A percentile compares a stretch with the other conserved stretches of the same genome.
Conservation (phyloP, 2,888 invertebrate genomes). For the Drosophila leonis region DNA sequence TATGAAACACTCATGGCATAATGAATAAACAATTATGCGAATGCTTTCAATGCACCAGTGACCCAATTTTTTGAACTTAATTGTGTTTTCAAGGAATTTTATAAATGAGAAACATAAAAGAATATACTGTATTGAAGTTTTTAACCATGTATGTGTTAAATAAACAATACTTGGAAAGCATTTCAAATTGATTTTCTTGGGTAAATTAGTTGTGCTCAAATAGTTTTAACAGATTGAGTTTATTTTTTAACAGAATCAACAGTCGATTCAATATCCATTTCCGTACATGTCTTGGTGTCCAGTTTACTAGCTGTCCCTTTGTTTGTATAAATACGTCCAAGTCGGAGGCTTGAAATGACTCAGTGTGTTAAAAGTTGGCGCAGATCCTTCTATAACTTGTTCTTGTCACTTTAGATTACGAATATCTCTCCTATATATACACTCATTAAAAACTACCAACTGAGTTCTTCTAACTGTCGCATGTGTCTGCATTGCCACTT, state of each 20-base stretch:
- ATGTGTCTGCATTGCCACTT: too few species aligned
- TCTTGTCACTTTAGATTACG: too few species aligned
- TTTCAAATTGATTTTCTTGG: neutral
- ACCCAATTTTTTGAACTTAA: constrained; percentile 21
- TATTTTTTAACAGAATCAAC: neutral
- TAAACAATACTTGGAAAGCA: neutral
- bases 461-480: too few species aligned
- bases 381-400: neutral
- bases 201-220: neutral
- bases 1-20: constrained; percentile 12
- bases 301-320: too few species aligned
- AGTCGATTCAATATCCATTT: too few species aligned
- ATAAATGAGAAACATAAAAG: neutral
- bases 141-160: neutral
- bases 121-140: neutral
- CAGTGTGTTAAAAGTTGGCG: too few species aligned
- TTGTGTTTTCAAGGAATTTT: neutral
- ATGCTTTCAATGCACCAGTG: constrained; percentile 17
- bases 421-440: too few species aligned
- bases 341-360: too few species aligned
- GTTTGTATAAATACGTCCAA: too few species aligned
- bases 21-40: constrained; percentile 46
- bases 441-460: too few species aligned
- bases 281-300: too few species aligned
- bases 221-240: neutral